Evolutionary conservation across 2,113 vertebrate species (phyloP).

Genomic region (Antennarius striatus): DNA sequence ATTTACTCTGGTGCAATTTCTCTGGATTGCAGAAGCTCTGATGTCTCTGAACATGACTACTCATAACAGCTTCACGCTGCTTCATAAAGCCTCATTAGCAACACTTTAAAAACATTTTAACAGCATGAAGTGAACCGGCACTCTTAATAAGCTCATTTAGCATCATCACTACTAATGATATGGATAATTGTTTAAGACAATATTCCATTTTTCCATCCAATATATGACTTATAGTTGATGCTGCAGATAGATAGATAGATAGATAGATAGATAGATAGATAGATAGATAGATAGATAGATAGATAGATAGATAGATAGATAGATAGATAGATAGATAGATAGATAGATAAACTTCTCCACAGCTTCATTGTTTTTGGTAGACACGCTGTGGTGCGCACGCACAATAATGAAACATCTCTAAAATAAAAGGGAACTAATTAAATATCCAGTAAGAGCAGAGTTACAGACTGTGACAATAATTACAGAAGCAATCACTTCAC

Average conservation of each 20-base stretch:
- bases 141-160: neutral
- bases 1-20: no score
- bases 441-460: slow-evolving; percentile 38
- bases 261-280: no score
- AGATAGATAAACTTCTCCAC: slow-evolving; percentile 2
- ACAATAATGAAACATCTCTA: slow-evolving; percentile 39
- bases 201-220: neutral
- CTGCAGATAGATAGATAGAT: neutral
- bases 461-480: slow-evolving; percentile 73
- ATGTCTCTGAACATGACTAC: neutral
- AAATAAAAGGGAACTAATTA: slow-evolving; percentile 66
- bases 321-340: no score
- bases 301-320: no score
- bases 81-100: slow-evolving; percentile 19
- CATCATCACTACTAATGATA: slow-evolving; percentile 28
- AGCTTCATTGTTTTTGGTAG: slow-evolving; percentile 28
- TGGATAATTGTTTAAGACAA: slow-evolving; percentile 12
- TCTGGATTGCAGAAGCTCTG: slow-evolving; percentile 9
- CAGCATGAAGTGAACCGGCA: neutral
- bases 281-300: no score
- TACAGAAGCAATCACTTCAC: slow-evolving; percentile 71
- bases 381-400: slow-evolving; percentile 25
- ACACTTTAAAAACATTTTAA: slow-evolving; percentile 8
- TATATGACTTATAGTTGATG: neutral
- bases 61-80: slow-evolving; percentile 2